Conservation (phyloP, 1,140 invertebrate species). For the Solenopsis fugax region DNA sequence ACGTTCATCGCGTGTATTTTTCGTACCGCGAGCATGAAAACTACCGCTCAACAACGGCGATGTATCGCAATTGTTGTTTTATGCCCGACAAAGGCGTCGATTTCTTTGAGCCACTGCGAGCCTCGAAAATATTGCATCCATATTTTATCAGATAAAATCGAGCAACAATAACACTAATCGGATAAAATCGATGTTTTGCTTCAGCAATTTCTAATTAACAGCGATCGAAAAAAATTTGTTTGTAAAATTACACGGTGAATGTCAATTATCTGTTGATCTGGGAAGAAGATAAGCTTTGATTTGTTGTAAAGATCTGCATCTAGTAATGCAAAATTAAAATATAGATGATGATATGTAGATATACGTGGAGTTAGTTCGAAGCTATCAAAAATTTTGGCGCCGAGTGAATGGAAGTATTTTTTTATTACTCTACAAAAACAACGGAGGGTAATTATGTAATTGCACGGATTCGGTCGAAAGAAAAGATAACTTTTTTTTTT, state of each 20-base stretch:
- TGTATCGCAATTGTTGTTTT: constrained; percentile 37
- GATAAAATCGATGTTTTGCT: background rate
- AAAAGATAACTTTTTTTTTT: background rate
- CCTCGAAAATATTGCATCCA: constrained; percentile 48
- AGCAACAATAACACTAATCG: background rate
- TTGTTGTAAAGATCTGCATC: background rate
- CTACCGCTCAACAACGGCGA: constrained; percentile 2
- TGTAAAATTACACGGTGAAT: background rate
- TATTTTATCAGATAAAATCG: constrained; percentile 33
- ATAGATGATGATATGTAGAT: constrained; percentile 33
- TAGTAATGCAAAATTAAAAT: background rate
- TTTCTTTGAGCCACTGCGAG: constrained; percentile 37
- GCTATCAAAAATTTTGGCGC: background rate
- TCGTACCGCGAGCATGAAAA: constrained; percentile 5
- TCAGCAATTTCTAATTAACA: background rate
- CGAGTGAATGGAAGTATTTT: background rate
- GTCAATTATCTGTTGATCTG: background rate
- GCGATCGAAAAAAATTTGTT: background rate
- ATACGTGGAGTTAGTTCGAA: constrained; percentile 5
- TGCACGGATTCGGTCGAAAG: background rate
- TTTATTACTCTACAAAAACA: background rate
- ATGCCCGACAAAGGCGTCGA: background rate
- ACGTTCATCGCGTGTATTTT: constrained; percentile 20
- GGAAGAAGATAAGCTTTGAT: background rate
- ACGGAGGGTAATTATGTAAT: constrained; percentile 7